These are phyloP conservation scores for Phaetusa simplex DNA, from an alignment of 2,113 vertebrate species.

Conservation along the genomic window DNA sequence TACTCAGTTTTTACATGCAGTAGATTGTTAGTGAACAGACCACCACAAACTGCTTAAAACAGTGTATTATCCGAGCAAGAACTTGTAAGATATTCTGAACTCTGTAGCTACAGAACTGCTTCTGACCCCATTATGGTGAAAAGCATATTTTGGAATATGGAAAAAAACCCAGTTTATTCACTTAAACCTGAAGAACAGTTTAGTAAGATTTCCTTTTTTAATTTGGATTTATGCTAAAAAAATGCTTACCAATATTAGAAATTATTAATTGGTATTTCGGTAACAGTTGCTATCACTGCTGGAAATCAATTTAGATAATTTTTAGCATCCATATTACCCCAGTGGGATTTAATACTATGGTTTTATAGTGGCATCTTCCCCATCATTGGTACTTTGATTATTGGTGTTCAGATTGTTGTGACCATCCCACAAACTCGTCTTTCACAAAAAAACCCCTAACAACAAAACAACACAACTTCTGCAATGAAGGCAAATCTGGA, in stretches of 20 bases:
- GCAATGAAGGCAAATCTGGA: neutral
- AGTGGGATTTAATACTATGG: neutral
- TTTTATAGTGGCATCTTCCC: neutral
- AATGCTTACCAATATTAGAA: neutral
- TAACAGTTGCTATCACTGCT: neutral
- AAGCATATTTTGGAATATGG: neutral
- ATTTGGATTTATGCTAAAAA: neutral
- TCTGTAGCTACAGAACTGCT: neutral
- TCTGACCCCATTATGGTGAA: neutral
- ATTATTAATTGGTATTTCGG: neutral
- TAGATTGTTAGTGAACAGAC: constrained; percentile 44
- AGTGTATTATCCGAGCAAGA: neutral
- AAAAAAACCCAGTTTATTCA: neutral
- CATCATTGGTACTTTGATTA: neutral
- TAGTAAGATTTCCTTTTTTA: neutral
- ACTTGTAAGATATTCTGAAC: neutral
- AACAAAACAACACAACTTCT: neutral
- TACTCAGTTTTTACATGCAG: constrained; percentile 1
- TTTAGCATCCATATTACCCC: neutral
- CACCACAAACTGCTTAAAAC: constrained; percentile 32
- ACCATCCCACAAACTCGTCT: constrained; percentile 27
- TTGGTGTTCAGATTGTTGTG: constrained; percentile 17
- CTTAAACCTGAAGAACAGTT: neutral
- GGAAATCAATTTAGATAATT: neutral
- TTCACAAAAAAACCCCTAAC: neutral